These are phyloP conservation scores for Megalonaias nervosa DNA, from an alignment of 1,140 invertebrate species.

Conservation along the genomic window DNA sequence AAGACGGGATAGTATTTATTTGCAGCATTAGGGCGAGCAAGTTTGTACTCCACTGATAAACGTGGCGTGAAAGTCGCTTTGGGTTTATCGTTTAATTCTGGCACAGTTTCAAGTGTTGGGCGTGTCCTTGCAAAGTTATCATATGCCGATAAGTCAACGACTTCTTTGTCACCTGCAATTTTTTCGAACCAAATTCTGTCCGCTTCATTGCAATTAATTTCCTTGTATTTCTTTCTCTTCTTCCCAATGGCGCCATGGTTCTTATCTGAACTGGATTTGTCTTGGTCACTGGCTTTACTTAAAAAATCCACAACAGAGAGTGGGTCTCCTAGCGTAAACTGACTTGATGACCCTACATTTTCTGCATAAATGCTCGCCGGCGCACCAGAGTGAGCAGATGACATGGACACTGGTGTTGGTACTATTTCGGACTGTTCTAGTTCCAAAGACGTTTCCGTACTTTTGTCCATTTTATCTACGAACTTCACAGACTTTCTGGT, in stretches of 20 bases:
- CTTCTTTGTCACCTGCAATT: conserved; percentile 30
- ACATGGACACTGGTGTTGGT: background rate
- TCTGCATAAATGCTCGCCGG: background rate
- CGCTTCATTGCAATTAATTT: background rate
- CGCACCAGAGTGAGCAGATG: background rate
- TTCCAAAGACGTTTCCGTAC: conserved; percentile 11
- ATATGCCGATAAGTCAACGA: conserved; percentile 24
- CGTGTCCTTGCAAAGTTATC: conserved; percentile 26
- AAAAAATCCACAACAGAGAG: conserved; percentile 29
- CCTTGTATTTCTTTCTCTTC: no score
- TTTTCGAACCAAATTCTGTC: conserved; percentile 35
- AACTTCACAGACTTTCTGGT: background rate
- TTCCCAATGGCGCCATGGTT: no score
- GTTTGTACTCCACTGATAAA: no score
- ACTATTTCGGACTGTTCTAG: background rate
- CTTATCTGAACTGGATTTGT: no score
- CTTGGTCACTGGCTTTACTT: background rate
- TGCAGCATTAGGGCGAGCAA: no score
- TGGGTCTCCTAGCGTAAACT: conserved; percentile 7
- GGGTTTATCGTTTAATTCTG: no score
- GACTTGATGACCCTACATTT: conserved; percentile 33
- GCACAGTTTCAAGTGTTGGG: background rate
- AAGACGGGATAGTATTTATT: no score
- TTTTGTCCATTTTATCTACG: background rate
- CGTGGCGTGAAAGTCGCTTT: no score